These are phyloP conservation scores for Tachyglossus aculeatus DNA, from an alignment of 2,797 vertebrate genomes.

Conservation along the genomic window DNA sequence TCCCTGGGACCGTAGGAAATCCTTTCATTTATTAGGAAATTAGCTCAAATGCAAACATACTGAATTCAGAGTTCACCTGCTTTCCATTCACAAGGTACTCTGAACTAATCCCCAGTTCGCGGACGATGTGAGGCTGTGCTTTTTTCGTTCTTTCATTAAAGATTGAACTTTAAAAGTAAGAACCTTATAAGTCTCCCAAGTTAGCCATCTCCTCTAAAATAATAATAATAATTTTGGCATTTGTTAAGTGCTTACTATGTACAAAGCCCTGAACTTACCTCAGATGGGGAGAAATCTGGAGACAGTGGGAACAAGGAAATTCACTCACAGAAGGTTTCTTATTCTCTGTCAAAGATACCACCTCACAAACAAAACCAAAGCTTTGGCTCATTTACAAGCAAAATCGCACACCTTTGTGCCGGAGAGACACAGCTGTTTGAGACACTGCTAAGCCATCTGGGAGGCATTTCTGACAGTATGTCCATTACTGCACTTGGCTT, in stretches of 20 bases:
- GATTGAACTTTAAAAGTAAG: neutral
- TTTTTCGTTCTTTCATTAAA: neutral
- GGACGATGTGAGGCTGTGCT: too few relatives aligned
- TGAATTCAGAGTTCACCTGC: too few relatives aligned
- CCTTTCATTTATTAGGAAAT: too few relatives aligned
- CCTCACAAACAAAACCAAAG: neutral
- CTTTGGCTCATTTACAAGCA: neutral
- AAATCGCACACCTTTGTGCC: neutral
- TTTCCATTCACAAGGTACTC: neutral
- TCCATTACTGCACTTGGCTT: neutral
- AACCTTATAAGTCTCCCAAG: neutral
- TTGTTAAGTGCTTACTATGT: too few relatives aligned
- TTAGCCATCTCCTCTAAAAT: neutral
- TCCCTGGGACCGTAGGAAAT: neutral
- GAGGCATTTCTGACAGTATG: too few relatives aligned
- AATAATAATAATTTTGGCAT: too few relatives aligned
- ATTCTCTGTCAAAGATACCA: neutral
- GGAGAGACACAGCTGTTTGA: fast-evolving
- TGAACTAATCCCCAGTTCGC: neutral
- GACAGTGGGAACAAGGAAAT: neutral
- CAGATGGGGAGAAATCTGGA: neutral
- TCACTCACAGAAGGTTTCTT: neutral
- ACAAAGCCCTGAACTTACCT: too few relatives aligned
- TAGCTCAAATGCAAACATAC: too few relatives aligned
- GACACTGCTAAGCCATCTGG: neutral